Percentiles rank a stretch among this genome's conserved stretches.
Evolutionary conservation across 2,797 vertebrate genomes (phyloP).

Genomic region (Notolabrus celidotus): DNA sequence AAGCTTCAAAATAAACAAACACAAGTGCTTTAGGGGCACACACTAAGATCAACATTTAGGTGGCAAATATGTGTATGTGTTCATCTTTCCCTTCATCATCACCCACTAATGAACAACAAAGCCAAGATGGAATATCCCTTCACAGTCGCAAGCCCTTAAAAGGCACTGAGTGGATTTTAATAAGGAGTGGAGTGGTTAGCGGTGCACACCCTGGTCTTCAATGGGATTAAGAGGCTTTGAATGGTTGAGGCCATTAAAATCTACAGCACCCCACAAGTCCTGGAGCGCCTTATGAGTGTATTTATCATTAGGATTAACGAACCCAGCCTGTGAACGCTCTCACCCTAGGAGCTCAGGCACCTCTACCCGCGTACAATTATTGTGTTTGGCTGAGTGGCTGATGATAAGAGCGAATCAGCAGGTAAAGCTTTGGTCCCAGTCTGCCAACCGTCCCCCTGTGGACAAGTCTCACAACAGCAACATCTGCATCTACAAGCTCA

Average conservation of each 20-base stretch:
- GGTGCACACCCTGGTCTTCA: conserved; percentile 73
- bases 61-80: conserved; percentile 30
- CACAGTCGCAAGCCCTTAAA: conserved; percentile 69
- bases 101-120: conserved; percentile 60
- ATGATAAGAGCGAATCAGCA: conserved; percentile 68
- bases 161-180: conserved; percentile 80
- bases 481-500: conserved; percentile 61
- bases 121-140: conserved; percentile 61
- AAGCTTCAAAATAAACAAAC: conserved; percentile 49
- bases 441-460: conserved; percentile 40
- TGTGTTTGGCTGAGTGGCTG: conserved; percentile 72
- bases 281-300: conserved; percentile 76
- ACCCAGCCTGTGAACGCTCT: conserved; percentile 61
- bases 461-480: conserved; percentile 40
- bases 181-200: conserved; percentile 78
- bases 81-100: conserved; percentile 37
- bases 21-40: conserved; percentile 14
- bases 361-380: conserved; percentile 64
- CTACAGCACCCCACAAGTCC: conserved; percentile 71
- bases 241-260: conserved; percentile 84
- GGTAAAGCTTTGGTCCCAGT: conserved; percentile 65
- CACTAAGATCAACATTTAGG: conserved; percentile 8
- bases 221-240: conserved; percentile 85
- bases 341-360: conserved; percentile 64
- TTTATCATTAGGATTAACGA: conserved; percentile 85